phyloP scores from a whole-genome alignment of 2,113 vertebrate genomes.

The Crotalus helleri region DNA sequence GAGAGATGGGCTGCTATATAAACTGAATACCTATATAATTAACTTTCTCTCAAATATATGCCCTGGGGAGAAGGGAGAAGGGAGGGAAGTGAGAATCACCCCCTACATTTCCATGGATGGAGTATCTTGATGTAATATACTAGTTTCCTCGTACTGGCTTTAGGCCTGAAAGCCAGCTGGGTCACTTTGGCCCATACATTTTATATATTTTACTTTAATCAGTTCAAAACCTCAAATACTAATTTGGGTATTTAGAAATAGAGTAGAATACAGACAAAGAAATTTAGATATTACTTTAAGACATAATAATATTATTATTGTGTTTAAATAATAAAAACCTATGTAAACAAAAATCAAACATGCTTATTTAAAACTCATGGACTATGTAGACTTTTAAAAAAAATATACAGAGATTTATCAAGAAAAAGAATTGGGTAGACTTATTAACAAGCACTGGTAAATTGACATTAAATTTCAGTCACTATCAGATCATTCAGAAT shows the following conservation, averaged over 20 bases:
- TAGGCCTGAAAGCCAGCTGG: too few relatives aligned
- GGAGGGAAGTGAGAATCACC: slow-evolving; percentile 18
- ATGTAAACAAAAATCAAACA: not conserved
- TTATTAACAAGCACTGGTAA: not conserved
- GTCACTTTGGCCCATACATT: not conserved
- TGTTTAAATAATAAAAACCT: not conserved
- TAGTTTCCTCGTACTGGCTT: too few relatives aligned
- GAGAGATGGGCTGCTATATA: not conserved
- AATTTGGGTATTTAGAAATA: not conserved
- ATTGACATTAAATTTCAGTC: not conserved
- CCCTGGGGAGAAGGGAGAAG: not conserved
- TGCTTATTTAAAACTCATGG: not conserved
- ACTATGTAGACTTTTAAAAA: not conserved
- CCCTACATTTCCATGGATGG: not conserved
- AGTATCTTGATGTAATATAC: not conserved
- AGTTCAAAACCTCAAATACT: not conserved
- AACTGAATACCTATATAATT: not conserved
- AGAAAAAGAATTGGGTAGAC: not conserved
- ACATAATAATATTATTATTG: not conserved
- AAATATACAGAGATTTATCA: not conserved
- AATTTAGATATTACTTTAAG: not conserved
- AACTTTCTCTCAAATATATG: slow-evolving; percentile 8
- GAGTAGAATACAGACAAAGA: not conserved
- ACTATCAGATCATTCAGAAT: not conserved
- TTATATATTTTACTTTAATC: not conserved